A percentile compares a stretch with the other conserved stretches of the same genome.
Evolutionary conservation across 2,797 vertebrate species (phyloP).

Genomic region (Sphenodon punctatus): DNA sequence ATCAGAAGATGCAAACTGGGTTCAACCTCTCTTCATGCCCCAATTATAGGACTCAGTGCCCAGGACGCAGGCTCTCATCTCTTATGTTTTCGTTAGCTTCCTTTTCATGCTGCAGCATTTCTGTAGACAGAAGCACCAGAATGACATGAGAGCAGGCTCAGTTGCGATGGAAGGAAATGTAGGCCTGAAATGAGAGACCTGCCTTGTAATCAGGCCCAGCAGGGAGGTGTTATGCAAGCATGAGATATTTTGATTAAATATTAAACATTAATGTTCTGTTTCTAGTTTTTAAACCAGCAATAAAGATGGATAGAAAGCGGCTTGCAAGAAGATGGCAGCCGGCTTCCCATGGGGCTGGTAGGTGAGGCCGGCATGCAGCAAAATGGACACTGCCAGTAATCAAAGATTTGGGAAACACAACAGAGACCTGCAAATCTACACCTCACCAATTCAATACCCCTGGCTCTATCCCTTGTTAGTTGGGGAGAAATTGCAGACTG

Average conservation of each 20-base stretch:
- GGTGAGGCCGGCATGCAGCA: neutral
- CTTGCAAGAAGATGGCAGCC: constrained; percentile 21
- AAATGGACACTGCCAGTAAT: neutral
- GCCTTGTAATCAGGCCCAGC: neutral
- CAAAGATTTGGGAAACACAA: constrained; percentile 25
- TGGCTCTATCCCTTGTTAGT: no score
- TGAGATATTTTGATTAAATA: neutral
- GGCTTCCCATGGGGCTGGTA: neutral
- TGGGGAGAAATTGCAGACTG: no score
- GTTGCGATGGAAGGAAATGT: rapidly evolving
- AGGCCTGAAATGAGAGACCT: neutral
- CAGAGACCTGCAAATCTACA: no score
- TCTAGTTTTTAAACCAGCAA: neutral
- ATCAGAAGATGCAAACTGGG: neutral
- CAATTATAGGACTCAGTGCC: no score
- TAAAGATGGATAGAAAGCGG: neutral
- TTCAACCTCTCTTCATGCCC: neutral
- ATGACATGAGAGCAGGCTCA: neutral
- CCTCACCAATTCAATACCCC: no score
- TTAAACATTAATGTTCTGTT: constrained; percentile 15
- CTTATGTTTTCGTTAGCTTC: neutral
- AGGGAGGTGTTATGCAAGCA: constrained; percentile 11
- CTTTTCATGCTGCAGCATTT: neutral
- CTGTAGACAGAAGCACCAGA: neutral
- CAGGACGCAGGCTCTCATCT: no score